Evolutionary conservation across 2,888 invertebrate species (phyloP).

Genomic region (Odontothrips loti): DNA sequence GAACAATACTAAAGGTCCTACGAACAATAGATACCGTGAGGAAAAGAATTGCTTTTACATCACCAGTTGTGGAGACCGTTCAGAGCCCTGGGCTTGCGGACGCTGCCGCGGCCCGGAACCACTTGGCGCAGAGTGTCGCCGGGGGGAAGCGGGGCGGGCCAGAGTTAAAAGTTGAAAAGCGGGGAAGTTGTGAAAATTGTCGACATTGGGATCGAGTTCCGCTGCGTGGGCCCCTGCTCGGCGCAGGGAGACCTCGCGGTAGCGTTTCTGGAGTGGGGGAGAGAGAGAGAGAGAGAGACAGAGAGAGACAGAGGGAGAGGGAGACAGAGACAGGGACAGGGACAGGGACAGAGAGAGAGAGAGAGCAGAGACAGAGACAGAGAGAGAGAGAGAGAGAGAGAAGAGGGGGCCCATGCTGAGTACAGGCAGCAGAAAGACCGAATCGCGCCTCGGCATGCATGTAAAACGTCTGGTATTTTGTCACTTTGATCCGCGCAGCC

Average conservation of each 20-base stretch:
- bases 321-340: background rate
- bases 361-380: background rate
- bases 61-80: too few relatives aligned
- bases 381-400: too few relatives aligned
- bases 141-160: background rate
- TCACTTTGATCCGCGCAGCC: slow-evolving; percentile 8
- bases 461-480: slow-evolving; percentile 6
- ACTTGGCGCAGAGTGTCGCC: too few relatives aligned
- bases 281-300: background rate
- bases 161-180: background rate
- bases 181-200: slow-evolving; percentile 5
- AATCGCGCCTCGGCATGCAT: background rate
- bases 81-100: too few relatives aligned
- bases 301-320: background rate
- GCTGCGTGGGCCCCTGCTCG: background rate
- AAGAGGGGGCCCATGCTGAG: background rate
- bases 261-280: background rate
- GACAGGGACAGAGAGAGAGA: background rate
- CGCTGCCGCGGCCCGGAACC: too few relatives aligned
- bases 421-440: background rate
- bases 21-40: too few relatives aligned
- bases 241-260: too few relatives aligned
- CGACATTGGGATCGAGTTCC: slow-evolving; percentile 8
- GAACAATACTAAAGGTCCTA: too few relatives aligned
- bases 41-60: too few relatives aligned